A percentile compares a stretch with the other conserved stretches of the same genome.
Evolutionary conservation across 2,888 invertebrate genomes (phyloP).

Genomic region (Cheilosia vernalis): DNA sequence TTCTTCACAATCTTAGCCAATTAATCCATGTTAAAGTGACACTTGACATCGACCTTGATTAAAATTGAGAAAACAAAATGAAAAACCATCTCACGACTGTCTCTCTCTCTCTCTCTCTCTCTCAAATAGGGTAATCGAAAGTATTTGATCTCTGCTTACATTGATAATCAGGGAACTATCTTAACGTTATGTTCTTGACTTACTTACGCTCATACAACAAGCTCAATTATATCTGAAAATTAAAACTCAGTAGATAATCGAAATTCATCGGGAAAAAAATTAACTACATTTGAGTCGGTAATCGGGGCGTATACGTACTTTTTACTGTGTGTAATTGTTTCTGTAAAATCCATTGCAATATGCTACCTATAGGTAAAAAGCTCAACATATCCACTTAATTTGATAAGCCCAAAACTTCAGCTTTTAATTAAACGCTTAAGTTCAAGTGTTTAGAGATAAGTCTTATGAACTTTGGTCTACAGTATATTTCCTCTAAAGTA

Average conservation of each 20-base stretch:
- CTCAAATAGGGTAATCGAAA: neutral
- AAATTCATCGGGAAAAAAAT: neutral
- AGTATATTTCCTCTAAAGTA: too few species aligned
- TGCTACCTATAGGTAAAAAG: neutral
- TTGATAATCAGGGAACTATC: constrained; percentile 16
- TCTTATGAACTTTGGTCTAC: neutral
- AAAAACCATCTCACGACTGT: neutral
- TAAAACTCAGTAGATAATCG: neutral
- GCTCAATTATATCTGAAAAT: constrained; percentile 8
- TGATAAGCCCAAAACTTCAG: neutral
- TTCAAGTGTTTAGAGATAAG: neutral
- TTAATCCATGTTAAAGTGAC: neutral
- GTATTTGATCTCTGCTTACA: constrained; percentile 8
- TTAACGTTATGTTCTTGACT: constrained; percentile 21
- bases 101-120: neutral
- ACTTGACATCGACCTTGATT: constrained; percentile 4
- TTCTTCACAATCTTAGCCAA: neutral
- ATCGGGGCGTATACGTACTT: constrained; percentile 24
- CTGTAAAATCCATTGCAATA: neutral
- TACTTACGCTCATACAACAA: constrained; percentile 1
- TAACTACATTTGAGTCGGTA: neutral
- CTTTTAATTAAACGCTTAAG: neutral
- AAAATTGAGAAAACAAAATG: neutral
- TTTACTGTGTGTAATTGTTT: neutral
- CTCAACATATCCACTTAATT: neutral